Evolutionary conservation across 2,888 invertebrate species (phyloP).

Genomic region (Lissonota sp.): DNA sequence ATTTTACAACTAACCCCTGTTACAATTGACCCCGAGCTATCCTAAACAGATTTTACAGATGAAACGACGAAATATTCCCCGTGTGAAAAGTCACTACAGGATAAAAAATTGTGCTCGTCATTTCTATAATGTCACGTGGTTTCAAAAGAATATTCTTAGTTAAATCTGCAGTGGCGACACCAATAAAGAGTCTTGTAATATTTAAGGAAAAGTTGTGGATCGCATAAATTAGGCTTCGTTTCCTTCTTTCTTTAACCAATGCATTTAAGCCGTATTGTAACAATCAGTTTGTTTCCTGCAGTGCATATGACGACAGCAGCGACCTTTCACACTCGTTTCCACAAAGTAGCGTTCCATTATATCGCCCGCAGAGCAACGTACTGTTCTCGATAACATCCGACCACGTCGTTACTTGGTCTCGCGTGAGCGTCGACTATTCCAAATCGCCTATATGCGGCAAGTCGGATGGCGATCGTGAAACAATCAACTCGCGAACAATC

Average conservation of each 20-base stretch:
- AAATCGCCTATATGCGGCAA: not conserved
- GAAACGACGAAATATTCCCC: too few species aligned
- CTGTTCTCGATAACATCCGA: conserved; percentile 25
- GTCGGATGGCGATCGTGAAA: not conserved
- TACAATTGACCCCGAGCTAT: too few species aligned
- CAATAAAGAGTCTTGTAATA: conserved; percentile 38
- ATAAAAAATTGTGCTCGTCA: too few species aligned
- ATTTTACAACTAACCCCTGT: too few species aligned
- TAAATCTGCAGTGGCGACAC: too few species aligned
- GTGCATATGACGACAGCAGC: not conserved
- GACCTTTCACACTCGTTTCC: conserved; percentile 45
- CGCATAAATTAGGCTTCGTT: conserved; percentile 11
- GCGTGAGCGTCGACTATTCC: conserved; percentile 21
- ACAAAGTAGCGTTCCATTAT: conserved; percentile 37
- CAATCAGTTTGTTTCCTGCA: conserved; percentile 4
- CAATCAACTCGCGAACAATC: not conserved
- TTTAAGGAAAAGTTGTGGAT: conserved; percentile 59
- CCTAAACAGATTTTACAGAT: too few species aligned
- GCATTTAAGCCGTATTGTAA: not conserved
- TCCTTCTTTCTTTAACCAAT: conserved; percentile 8
- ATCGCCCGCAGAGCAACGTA: not conserved
- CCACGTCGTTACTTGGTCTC: conserved; percentile 6
- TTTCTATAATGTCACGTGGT: too few species aligned
- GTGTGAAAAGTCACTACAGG: too few species aligned
- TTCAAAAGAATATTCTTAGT: too few species aligned